phyloP scores from a whole-genome alignment of 1,140 invertebrate species.

The Maniola jurtina region DNA sequence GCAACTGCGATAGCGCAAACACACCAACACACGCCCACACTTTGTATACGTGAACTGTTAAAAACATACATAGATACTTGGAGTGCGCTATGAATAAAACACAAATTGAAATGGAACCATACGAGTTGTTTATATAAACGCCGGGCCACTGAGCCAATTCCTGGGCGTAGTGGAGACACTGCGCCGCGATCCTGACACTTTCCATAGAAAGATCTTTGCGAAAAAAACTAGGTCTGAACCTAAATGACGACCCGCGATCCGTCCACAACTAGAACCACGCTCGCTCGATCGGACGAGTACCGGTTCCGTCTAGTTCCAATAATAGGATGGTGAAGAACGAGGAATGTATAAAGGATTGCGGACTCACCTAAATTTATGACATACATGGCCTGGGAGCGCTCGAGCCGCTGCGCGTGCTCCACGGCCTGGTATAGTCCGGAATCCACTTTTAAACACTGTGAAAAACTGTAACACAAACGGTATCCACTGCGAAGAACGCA shows the following conservation, averaged over 20 bases:
- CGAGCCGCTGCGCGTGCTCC: slow-evolving; percentile 72
- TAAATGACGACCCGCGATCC: slow-evolving; percentile 28
- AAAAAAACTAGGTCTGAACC: slow-evolving; percentile 43
- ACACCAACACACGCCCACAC: slow-evolving; percentile 74
- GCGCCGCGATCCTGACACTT: slow-evolving; percentile 23
- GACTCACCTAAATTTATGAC: slow-evolving; percentile 77
- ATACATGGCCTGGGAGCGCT: slow-evolving; percentile 76
- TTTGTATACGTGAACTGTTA: slow-evolving; percentile 67
- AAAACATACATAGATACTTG: slow-evolving; percentile 68
- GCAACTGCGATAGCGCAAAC: slow-evolving; percentile 71
- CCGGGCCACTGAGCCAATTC: slow-evolving; percentile 29
- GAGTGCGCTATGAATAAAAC: slow-evolving; percentile 64
- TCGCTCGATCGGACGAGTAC: slow-evolving; percentile 45
- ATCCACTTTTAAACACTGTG: slow-evolving; percentile 69
- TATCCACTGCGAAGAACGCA: slow-evolving; percentile 59
- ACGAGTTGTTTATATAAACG: slow-evolving; percentile 43
- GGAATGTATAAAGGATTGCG: slow-evolving; percentile 65
- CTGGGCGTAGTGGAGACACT: slow-evolving; percentile 19
- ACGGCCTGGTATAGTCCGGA: slow-evolving; percentile 73
- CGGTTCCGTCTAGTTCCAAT: slow-evolving; percentile 65
- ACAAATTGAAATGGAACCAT: slow-evolving; percentile 62
- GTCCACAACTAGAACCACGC: slow-evolving; percentile 37
- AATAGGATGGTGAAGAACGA: slow-evolving; percentile 45
- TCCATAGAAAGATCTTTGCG: slow-evolving; percentile 50
- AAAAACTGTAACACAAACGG: slow-evolving; percentile 60